phyloP scores from a whole-genome alignment of 2,113 vertebrate species.

The Macaca nemestrina region DNA sequence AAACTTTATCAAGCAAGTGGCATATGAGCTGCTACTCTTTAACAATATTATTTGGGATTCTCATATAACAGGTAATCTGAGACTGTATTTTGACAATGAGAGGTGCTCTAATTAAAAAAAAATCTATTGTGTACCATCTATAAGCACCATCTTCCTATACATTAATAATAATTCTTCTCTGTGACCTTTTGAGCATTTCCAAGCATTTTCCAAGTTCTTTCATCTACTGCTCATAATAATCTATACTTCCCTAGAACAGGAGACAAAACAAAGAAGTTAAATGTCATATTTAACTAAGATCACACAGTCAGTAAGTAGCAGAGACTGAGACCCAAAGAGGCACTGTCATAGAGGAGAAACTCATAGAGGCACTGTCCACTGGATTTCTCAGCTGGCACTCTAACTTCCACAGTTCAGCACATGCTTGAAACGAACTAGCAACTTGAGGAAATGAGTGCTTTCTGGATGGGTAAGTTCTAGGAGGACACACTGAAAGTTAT shows the following conservation, averaged over 20 bases:
- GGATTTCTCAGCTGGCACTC: background rate
- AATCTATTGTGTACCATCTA: background rate
- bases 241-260: background rate
- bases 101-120: background rate
- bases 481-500: background rate
- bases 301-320: background rate
- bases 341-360: background rate
- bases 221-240: background rate
- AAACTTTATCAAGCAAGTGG: background rate
- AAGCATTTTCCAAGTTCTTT: background rate
- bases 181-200: background rate
- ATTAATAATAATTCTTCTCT: background rate
- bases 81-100: background rate
- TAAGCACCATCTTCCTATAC: background rate
- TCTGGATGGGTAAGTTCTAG: background rate
- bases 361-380: background rate
- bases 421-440: background rate
- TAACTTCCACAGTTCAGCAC: background rate
- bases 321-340: background rate
- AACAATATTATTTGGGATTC: background rate
- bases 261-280: background rate
- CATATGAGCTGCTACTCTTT: background rate
- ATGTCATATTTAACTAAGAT: background rate
- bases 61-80: background rate
- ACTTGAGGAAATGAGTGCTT: background rate